Conservation (phyloP, 2,888 invertebrate genomes). For the Dioctria rufipes region DNA sequence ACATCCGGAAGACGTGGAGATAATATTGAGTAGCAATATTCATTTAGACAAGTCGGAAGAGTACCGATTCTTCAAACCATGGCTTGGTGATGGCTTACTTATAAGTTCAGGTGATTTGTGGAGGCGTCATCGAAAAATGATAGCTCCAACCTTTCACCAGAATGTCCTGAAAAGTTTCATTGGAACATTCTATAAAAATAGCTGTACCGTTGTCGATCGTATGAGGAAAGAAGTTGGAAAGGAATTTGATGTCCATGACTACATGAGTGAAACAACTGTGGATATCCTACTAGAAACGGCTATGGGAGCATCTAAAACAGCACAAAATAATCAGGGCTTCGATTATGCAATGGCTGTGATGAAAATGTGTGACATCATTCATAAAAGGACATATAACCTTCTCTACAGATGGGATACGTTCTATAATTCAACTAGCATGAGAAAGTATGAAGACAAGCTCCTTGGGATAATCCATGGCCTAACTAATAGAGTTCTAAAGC, state of each 20-base stretch:
- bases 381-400: slow-evolving; percentile 82
- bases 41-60: slow-evolving; percentile 83
- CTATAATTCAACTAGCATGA: slow-evolving; percentile 80
- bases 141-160: slow-evolving; percentile 88
- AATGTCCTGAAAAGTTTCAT: slow-evolving; percentile 87
- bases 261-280: slow-evolving; percentile 85
- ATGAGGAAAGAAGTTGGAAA: slow-evolving; percentile 79
- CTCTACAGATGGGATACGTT: slow-evolving; percentile 81
- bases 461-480: slow-evolving; percentile 82
- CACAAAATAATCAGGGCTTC: slow-evolving; percentile 78
- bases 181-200: slow-evolving; percentile 83
- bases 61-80: slow-evolving; percentile 83
- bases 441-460: slow-evolving; percentile 78
- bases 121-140: slow-evolving; percentile 86
- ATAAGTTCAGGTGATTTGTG: slow-evolving; percentile 86
- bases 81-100: slow-evolving; percentile 85
- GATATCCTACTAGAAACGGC: slow-evolving; percentile 87
- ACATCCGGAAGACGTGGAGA: slow-evolving; percentile 81
- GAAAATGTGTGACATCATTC: slow-evolving; percentile 89
- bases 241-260: slow-evolving; percentile 83
- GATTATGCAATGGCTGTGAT: slow-evolving; percentile 90
- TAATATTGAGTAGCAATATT: slow-evolving; percentile 82
- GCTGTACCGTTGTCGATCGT: slow-evolving; percentile 78
- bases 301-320: slow-evolving; percentile 85
- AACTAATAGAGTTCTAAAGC: slow-evolving; percentile 79